phyloP scores from a whole-genome alignment of 2,113 vertebrate genomes.

The Gobiocypris rarus region DNA sequence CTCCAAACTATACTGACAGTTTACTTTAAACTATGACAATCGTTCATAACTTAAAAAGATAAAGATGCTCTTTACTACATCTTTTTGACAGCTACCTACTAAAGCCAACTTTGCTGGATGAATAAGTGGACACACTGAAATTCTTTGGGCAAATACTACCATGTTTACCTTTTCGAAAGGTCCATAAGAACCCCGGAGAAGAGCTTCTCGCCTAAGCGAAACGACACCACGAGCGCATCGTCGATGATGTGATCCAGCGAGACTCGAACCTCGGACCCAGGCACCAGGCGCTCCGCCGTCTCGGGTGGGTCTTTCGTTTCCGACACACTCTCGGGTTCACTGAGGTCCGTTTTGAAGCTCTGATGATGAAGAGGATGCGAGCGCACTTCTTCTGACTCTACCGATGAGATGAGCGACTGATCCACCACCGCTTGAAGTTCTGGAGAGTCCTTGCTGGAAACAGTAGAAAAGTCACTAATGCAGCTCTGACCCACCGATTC shows the following conservation, averaged over 20 bases:
- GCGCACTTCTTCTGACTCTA: slow-evolving; percentile 43
- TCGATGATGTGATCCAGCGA: slow-evolving; percentile 97
- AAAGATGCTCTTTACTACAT: not conserved
- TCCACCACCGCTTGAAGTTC: slow-evolving; percentile 31
- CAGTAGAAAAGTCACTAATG: slow-evolving; percentile 51
- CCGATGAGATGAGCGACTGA: slow-evolving; percentile 43
- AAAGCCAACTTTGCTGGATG: not conserved
- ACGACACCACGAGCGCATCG: slow-evolving; percentile 96
- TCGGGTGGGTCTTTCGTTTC: slow-evolving; percentile 42
- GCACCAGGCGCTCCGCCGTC: slow-evolving; percentile 74
- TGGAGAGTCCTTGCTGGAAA: slow-evolving; percentile 46
- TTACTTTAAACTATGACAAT: not conserved
- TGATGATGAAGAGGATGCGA: slow-evolving; percentile 15
- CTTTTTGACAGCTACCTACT: not conserved
- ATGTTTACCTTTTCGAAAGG: slow-evolving; percentile 88
- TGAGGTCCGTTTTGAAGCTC: slow-evolving; percentile 33
- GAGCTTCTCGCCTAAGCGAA: slow-evolving; percentile 90
- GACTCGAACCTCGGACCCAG: slow-evolving; percentile 92
- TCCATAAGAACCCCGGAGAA: slow-evolving; percentile 99
- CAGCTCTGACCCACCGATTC: slow-evolving; percentile 46
- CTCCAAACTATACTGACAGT: too few species aligned
- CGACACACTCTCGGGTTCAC: not conserved
- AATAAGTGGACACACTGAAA: not conserved
- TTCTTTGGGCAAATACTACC: not conserved
- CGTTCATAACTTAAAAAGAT: not conserved